phyloP scores from a whole-genome alignment of 2,797 vertebrate species.

The Gobionotothen gibberifrons region DNA sequence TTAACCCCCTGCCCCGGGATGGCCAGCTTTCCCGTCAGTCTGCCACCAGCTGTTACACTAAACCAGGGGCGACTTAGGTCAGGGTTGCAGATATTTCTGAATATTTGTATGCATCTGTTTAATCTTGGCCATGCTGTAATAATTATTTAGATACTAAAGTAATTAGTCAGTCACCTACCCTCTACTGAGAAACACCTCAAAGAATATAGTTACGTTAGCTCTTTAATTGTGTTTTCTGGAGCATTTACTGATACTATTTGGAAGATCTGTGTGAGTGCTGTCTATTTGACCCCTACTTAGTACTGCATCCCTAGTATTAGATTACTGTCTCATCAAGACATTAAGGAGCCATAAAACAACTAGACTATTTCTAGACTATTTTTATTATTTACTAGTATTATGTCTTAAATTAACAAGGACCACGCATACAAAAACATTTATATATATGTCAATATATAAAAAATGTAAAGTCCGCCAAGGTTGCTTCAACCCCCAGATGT shows the following conservation, averaged over 20 bases:
- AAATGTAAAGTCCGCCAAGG: too few species aligned
- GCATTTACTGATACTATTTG: not conserved
- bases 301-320: too few species aligned
- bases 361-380: too few species aligned
- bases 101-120: slow-evolving; percentile 6
- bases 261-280: too few species aligned
- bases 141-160: slow-evolving; percentile 3
- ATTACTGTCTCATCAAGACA: too few species aligned
- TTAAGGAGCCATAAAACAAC: too few species aligned
- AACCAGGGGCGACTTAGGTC: slow-evolving; percentile 40
- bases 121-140: slow-evolving; percentile 1
- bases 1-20: slow-evolving; percentile 38
- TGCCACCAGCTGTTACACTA: slow-evolving; percentile 66
- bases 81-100: slow-evolving; percentile 23
- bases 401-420: too few species aligned
- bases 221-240: not conserved
- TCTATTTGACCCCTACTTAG: not conserved
- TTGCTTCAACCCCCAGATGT: too few species aligned
- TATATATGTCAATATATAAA: too few species aligned
- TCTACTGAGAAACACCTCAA: not conserved
- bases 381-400: too few species aligned
- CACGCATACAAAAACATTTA: too few species aligned
- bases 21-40: slow-evolving; percentile 12
- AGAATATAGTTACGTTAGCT: not conserved
- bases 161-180: not conserved